Base-by-base conservation (phyloP, 2,888 invertebrate species). In the Euspilapteryx auroguttella region DNA sequence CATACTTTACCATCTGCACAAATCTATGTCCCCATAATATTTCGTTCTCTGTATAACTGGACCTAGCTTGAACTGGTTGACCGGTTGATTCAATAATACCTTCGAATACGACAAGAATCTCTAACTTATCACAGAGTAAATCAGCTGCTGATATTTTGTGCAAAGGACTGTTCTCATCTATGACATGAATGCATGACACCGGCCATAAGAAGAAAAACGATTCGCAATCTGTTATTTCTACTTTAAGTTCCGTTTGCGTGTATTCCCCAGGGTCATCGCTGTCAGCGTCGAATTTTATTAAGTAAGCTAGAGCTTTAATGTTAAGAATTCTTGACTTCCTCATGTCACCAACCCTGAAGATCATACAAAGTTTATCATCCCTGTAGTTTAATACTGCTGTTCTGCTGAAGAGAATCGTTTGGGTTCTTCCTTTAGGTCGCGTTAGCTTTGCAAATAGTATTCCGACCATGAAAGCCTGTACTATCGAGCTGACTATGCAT, bases 161-260 rank as follows among this genome's bases (percentile, higher is more conserved):
- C 14, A 99, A 81, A 0, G 98, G 98, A 41, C 94, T 94, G 1
- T 69, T 64, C 31, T 80, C 82, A 53, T 94, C 87, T 42, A 99
- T 97, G 34, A 82, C 81, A 55, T 99, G 98, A 11, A 93, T 87
- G 14, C 96, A 87, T 5, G 93, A 89, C 54, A 94, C 85, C 1
- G 98, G 98, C 98, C 97, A 98, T 34, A 98, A 87, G 50, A 98
- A 91, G 68, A 99, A 96, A 4, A 96, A 78, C 6, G 93, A 88
- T 37, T 89, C 87, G 42, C 92, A 91, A 13, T 89, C 90, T 47
- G 94, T 92, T n/a, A 86, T 82, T 39, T 82, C 79, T 1, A 86
- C 78, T 31, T 79, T 68, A 15, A 94, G 62, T 49, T 93, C 91
- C 20, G 87, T 86, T 51, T 94, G 93, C 51, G 89, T 87, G 45